Base-by-base conservation (phyloP, 2,113 vertebrate species). In the Cephalophus harveyi region DNA sequence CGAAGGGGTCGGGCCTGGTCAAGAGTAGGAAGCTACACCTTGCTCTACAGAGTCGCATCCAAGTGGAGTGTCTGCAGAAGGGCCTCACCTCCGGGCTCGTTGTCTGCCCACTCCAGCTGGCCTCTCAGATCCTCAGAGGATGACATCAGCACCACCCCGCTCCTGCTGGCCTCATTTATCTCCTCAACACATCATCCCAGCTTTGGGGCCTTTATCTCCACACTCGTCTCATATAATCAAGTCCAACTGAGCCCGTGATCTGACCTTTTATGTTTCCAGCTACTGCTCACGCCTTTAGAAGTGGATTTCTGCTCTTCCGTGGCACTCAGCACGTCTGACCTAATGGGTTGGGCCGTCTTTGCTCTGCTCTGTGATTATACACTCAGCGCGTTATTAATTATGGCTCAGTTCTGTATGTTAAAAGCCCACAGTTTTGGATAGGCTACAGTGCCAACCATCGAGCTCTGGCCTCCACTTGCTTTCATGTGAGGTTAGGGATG, bases 321-420 rank as follows among this genome's bases (percentile, higher is more conserved):
- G 91, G 85, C 84, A 33, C 79, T 97, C 83, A 90, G 87, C 76
- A 59, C 11, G 30, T 28, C 83, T 67, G 91, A 57, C 88, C 40
- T 52, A 57, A 92, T 1, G 36, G 67, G 30, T 40, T 57, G 64
- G 0, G 0, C 76, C 91, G 85, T 97, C 78, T 59, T 97, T 64
- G 60, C 89, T 94, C 92, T 93, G 89, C 97, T 96, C 91, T 97
- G 92, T 36, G 3, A 95, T 98, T 96, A 98, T 74, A 55, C 60
- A 71, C 86, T 0, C 3, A 74, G 55, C n/a, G 33, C 81, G 89
- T 96, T 95, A 94, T 97, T 95, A 96, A 98, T 98, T 98, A 98
- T 33, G 55, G 64, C 60, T 97, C n/a, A 74, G 89, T 96, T 95
- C 91, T 96, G 17, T n/a, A 88, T 59, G 52, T 93, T 98, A 79